Percentiles rank a stretch among this genome's conserved stretches.
Conservation (phyloP, 2,888 invertebrate species). For the Drosophila multiciliata region DNA sequence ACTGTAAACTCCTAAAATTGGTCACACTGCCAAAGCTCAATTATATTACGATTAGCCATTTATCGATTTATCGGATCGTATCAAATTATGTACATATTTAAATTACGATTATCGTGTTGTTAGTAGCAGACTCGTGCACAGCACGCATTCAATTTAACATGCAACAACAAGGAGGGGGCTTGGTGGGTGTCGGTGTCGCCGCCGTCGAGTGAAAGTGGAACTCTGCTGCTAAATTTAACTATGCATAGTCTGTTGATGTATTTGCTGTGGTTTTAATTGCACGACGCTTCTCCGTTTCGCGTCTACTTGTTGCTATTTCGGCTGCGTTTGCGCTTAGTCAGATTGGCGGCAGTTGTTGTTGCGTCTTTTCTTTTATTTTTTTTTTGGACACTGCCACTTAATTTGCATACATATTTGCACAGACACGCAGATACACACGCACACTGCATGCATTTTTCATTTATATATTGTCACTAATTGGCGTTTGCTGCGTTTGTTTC, state of each 20-base stretch:
- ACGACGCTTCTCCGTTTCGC: constrained; percentile 59
- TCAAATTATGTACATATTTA: constrained; percentile 10
- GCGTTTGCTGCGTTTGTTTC: constrained; percentile 63
- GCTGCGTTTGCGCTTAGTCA: constrained; percentile 74
- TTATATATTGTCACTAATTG: constrained; percentile 77
- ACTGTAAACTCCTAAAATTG: background rate
- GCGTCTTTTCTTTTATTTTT: constrained; percentile 25
- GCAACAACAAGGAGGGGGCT: constrained; percentile 37
- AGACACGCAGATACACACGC: constrained; percentile 24
- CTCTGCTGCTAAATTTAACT: constrained; percentile 82
- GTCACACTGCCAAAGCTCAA: background rate
- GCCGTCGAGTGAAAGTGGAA: constrained; percentile 79
- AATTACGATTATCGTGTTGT: constrained; percentile 31
- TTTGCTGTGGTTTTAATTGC: constrained; percentile 72
- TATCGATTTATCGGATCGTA: constrained; percentile 1
- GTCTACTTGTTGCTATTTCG: constrained; percentile 78
- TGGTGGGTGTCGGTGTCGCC: constrained; percentile 53
- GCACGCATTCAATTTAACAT: constrained; percentile 53
- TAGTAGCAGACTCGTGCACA: constrained; percentile 41
- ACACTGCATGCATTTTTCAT: constrained; percentile 64
- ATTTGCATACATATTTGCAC: constrained; percentile 60
- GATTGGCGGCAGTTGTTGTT: constrained; percentile 66
- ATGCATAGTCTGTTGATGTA: constrained; percentile 47
- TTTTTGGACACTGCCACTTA: constrained; percentile 60
- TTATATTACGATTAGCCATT: background rate